Base-by-base conservation (phyloP, 2,888 invertebrate species). In the Tridacna gigas region DNA sequence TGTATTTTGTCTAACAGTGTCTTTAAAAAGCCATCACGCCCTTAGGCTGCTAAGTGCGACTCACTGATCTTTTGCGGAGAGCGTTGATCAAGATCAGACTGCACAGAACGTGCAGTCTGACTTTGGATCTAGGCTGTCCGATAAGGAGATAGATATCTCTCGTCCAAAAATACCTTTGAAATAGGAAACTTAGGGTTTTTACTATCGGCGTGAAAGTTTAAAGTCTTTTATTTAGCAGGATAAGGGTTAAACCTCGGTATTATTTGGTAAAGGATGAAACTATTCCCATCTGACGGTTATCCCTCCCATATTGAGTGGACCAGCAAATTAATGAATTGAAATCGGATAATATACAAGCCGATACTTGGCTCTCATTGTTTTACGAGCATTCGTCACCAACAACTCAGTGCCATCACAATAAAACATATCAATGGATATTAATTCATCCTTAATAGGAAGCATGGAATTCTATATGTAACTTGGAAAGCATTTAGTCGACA, bases 401-500 rank as follows among this genome's bases (percentile, higher is more conserved):
- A 22, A 26, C 26, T 25, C 51, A 25, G 22, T 51, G 71, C 22
- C 51, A 51, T 48, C n/a, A 51, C 71, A 51, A 71, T 71, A 51
- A 71, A 71, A 71, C 48, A 51, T 26, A 51, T 51, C 47, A 71
- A 51, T 51, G 51, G 71, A 45, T 71, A 71, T 71, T 51, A 25
- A 71, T 71, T 51, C 51, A 71, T 71, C 71, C 51, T 2, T 51
- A 26, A 51, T 51, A 51, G 51, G 51, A 71, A 51, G 71, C 48
- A 71, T 71, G 45, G 51, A 71, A 71, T 71, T 22, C 51, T 26
- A 11, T 18, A 18, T 47, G 51, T 37, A 47, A 48, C 47, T 22
- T 51, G 25, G 51, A 71, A 71, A 71, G 51, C 71, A 51, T 45
- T 71, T 71, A 71, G 48, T 71, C 71, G 47, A 71, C 71, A 71